A percentile compares a stretch with the other conserved stretches of the same genome.
Evolutionary conservation across 2,113 vertebrate genomes (phyloP).

Genomic region (Gobio gobio): DNA sequence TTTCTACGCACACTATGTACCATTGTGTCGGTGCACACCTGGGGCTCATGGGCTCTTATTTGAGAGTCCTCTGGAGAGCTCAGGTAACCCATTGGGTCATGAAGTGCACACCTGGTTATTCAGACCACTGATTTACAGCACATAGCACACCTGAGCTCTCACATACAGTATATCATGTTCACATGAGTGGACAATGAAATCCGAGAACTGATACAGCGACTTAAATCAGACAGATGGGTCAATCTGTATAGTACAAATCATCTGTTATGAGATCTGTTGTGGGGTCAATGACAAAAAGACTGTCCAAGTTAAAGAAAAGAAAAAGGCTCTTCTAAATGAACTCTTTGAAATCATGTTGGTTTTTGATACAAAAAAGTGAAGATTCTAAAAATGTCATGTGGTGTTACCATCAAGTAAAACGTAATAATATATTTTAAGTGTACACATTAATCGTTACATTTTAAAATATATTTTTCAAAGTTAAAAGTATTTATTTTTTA

Average conservation of each 20-base stretch:
- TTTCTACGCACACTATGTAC: slow-evolving; percentile 10
- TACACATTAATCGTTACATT: no score
- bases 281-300: not conserved
- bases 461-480: no score
- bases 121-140: slow-evolving; percentile 43
- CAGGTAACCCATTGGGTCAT: slow-evolving; percentile 35
- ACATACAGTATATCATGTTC: slow-evolving; percentile 28
- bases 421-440: no score
- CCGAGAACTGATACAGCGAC: not conserved
- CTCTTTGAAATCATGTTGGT: not conserved
- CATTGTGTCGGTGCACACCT: slow-evolving; percentile 45
- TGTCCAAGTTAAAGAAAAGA: not conserved
- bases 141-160: slow-evolving; percentile 38
- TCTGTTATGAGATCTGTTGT: not conserved
- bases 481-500: no score
- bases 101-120: slow-evolving; percentile 49
- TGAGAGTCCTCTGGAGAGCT: slow-evolving; percentile 27
- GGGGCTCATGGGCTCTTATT: slow-evolving; percentile 29
- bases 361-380: no score
- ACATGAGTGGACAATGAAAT: slow-evolving; percentile 8
- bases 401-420: no score
- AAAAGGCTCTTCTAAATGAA: not conserved
- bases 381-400: no score
- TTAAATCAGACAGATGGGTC: not conserved
- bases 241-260: not conserved